These are phyloP conservation scores for Tetramorium bicarinatum DNA, from an alignment of 2,888 invertebrate species.

Conservation along the genomic window DNA sequence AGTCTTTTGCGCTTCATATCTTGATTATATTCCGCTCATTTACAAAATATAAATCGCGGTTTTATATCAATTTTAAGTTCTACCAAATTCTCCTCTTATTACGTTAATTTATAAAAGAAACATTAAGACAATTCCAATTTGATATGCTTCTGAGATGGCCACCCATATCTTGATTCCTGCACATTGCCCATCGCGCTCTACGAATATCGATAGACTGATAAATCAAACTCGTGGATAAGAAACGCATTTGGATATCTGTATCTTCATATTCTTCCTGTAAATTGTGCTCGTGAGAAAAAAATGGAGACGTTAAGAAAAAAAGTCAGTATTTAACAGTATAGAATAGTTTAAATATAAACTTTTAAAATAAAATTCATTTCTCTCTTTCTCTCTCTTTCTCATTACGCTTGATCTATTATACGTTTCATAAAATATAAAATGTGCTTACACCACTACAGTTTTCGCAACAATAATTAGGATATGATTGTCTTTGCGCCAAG, in stretches of 20 bases:
- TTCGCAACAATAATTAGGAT: neutral
- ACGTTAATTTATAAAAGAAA: slow-evolving; percentile 78
- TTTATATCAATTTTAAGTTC: slow-evolving; percentile 25
- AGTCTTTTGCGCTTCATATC: slow-evolving; percentile 28
- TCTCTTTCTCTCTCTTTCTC: neutral
- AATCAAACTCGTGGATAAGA: neutral
- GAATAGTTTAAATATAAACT: slow-evolving; percentile 69
- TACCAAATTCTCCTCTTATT: slow-evolving; percentile 44
- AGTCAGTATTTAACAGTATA: neutral
- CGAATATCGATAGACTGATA: slow-evolving; percentile 26
- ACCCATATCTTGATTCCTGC: slow-evolving; percentile 28
- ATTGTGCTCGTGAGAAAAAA: neutral
- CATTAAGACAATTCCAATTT: slow-evolving; percentile 62
- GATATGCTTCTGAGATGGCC: slow-evolving; percentile 36
- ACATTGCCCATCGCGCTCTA: slow-evolving; percentile 13
- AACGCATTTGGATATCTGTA: neutral
- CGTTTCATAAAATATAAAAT: slow-evolving; percentile 48
- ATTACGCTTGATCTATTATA: slow-evolving; percentile 68
- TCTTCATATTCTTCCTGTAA: neutral
- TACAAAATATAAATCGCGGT: slow-evolving; percentile 30
- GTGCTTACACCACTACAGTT: neutral
- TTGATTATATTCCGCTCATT: slow-evolving; percentile 42
- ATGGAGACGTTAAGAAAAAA: neutral
- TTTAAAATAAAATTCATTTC: slow-evolving; percentile 72
- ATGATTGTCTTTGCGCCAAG: slow-evolving; percentile 42